Percentiles rank a stretch among this genome's conserved stretches.
phyloP scores from a whole-genome alignment of 2,797 vertebrate species.

The Threskiornis aethiopicus region DNA sequence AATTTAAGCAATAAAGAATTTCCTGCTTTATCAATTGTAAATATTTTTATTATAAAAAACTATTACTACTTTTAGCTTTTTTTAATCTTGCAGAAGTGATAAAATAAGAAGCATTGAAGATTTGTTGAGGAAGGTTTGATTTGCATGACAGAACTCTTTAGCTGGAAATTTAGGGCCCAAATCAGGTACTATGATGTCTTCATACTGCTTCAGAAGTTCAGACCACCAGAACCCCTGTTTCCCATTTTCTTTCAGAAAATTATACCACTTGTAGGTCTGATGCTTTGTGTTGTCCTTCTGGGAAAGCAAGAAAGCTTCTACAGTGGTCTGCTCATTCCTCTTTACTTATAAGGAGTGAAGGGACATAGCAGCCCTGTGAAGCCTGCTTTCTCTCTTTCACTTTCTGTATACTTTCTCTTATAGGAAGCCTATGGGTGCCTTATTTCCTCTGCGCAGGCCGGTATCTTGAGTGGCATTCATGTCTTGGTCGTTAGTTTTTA shows the following conservation, averaged over 20 bases:
- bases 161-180: neutral
- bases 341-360: neutral
- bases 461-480: rapidly evolving
- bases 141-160: neutral
- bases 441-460: neutral
- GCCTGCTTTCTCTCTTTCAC: neutral
- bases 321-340: neutral
- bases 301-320: neutral
- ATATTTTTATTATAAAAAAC: neutral
- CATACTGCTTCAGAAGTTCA: neutral
- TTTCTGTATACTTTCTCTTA: neutral
- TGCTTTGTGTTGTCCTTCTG: neutral
- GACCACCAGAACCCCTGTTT: neutral
- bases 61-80: neutral
- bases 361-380: neutral
- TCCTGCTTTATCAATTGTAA: neutral
- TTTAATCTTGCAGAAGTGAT: neutral
- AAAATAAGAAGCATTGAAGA: neutral
- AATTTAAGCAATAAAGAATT: neutral
- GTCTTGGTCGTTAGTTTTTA: neutral
- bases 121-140: neutral
- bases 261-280: neutral
- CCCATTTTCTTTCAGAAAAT: neutral
- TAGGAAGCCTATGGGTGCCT: neutral
- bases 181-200: neutral